Evolutionary conservation across 2,113 vertebrate genomes (phyloP).

Genomic region (Morphnarchus princeps): DNA sequence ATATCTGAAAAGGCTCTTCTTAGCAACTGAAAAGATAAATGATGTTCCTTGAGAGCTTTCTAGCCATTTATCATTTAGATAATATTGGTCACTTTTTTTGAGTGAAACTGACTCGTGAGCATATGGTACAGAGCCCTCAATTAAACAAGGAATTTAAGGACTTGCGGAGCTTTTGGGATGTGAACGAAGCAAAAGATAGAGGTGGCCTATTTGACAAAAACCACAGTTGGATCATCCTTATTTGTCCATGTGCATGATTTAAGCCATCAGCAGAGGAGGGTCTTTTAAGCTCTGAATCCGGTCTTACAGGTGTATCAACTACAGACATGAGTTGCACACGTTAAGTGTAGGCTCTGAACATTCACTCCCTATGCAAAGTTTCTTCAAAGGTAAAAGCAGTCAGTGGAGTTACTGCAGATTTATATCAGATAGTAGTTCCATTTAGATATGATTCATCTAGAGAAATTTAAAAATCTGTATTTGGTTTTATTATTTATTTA

Average conservation of each 20-base stretch:
- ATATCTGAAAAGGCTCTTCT: background rate
- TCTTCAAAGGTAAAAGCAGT: background rate
- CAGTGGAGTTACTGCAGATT: background rate
- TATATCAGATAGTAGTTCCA: background rate
- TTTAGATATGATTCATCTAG: background rate
- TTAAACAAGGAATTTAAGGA: constrained; percentile 5
- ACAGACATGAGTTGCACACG: background rate
- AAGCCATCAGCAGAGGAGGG: background rate
- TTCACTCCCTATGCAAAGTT: background rate
- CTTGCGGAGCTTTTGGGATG: constrained; percentile 11
- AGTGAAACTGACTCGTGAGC: constrained; percentile 12
- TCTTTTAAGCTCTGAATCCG: background rate
- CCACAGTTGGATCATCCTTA: background rate
- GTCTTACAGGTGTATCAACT: background rate
- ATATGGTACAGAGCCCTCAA: background rate
- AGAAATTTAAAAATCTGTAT: background rate
- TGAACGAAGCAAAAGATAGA: background rate
- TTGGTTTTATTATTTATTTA: background rate
- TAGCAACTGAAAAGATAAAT: constrained; percentile 32
- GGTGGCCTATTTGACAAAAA: background rate
- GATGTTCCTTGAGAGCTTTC: background rate
- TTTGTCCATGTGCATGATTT: background rate
- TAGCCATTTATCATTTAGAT: constrained; percentile 25
- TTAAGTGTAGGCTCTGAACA: background rate
- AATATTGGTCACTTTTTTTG: constrained; percentile 30